Base-by-base conservation (phyloP, 2,797 vertebrate genomes). In the Smutsia temminckii region DNA sequence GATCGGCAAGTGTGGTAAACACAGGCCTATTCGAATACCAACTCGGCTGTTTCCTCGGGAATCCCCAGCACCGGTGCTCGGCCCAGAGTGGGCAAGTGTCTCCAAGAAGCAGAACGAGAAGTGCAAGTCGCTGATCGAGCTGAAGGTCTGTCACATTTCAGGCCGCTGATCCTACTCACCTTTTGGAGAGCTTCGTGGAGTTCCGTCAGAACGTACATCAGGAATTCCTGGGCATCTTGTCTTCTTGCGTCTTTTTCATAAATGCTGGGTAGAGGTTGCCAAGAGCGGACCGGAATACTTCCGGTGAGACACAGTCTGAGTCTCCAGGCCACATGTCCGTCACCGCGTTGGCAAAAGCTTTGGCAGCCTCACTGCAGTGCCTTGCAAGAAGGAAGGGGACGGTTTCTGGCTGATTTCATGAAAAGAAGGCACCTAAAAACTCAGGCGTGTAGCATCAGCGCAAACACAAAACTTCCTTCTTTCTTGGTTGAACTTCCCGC, bases 211-310 rank as follows among this genome's bases (percentile, higher is more conserved):
- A 99, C 98, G 71, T 98, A 99, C 66, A 99, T 98, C 89, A 99
- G 98, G 83, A 99, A 98, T 59, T 99, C 99, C 95, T 99, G 99
- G 0, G 99, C 99, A 0, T 99, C 99, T 16, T 99, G 99, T 96
- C 99, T 16, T 99, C 99, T 96, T 99, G 99, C 5, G 95, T 98
- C 80, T 95, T 97, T 96, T 98, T 98, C 96, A 98, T 97, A 74
- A 99, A 99, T 34, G 98, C 96, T 0, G 99, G 98, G 93, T 99
- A 98, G 75, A 97, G 96, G 57, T 97, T 98, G 89, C 97, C 97
- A 32, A 99, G 97, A 57, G 98, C 95, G 0, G 98, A 97, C 64
- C 97, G 90, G 86, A 99, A 98, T 94, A 98, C 98, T 93, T 98
- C 97, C 0, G 99, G 98, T 17, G 98, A 98, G 79, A 99, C 98